Conservation (phyloP, 2,888 invertebrate species). For the Ypsolopha scabrella region DNA sequence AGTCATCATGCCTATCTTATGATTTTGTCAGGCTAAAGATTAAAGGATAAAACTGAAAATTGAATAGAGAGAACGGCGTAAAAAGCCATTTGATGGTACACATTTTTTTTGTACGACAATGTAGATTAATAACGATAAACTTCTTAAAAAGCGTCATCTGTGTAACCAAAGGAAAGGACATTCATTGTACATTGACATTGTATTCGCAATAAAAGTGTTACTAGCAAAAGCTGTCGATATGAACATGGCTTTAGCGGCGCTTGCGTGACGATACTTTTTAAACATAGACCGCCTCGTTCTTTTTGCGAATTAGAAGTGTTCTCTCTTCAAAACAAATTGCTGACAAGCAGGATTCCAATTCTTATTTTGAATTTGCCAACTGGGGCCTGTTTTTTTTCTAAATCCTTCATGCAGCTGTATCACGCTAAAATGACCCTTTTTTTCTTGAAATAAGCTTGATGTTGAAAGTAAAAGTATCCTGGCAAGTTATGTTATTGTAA, state of each 20-base stretch:
- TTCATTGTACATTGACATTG: no score
- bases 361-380: constrained; percentile 39
- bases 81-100: no score
- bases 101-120: no score
- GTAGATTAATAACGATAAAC: no score
- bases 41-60: no score
- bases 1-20: no score
- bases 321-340: constrained; percentile 68
- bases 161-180: no score
- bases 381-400: neutral
- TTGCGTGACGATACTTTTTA: constrained; percentile 66
- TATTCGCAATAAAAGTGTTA: no score
- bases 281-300: constrained; percentile 59
- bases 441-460: constrained; percentile 10
- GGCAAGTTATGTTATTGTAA: constrained; percentile 6
- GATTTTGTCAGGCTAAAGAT: no score
- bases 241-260: constrained; percentile 18
- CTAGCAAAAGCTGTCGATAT: no score
- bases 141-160: no score
- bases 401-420: neutral
- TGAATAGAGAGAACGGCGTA: no score
- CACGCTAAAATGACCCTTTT: constrained; percentile 12
- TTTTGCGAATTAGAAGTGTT: constrained; percentile 67
- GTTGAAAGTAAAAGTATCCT: neutral
- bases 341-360: constrained; percentile 50